These are phyloP conservation scores for Sebastes trivittatus DNA, from an alignment of 2,797 vertebrate genomes.

Conservation along the genomic window DNA sequence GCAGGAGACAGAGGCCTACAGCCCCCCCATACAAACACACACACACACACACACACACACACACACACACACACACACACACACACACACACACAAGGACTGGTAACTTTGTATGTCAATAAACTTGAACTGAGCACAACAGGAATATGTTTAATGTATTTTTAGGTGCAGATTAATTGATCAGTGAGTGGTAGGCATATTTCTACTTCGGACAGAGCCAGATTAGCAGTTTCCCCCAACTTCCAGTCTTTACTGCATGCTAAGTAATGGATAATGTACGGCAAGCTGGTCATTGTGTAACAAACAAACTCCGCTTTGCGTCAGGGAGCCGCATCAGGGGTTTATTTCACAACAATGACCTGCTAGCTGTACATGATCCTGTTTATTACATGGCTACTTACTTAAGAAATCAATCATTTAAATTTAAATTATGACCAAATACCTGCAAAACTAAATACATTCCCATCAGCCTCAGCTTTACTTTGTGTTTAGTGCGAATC, in stretches of 20 bases:
- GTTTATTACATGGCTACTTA: no score
- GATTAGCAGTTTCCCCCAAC: neutral
- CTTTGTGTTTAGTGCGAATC: neutral
- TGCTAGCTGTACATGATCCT: no score
- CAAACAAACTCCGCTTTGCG: no score
- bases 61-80: neutral
- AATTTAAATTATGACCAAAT: neutral
- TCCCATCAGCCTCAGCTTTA: neutral
- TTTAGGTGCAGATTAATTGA: neutral
- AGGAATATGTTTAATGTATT: neutral
- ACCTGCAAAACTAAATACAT: neutral
- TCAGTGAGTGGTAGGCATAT: neutral
- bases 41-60: neutral
- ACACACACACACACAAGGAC: neutral
- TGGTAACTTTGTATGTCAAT: neutral
- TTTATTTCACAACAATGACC: no score
- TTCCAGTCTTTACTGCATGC: neutral
- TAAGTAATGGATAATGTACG: neutral
- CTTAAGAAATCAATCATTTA: no score
- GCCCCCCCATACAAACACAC: neutral
- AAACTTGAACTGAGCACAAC: neutral
- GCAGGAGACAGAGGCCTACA: conserved; percentile 11
- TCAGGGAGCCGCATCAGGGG: no score
- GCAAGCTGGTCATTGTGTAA: neutral
- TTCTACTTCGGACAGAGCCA: neutral